These are phyloP conservation scores for Istiophorus platypterus DNA, from an alignment of 2,113 vertebrate genomes.

Conservation along the genomic window DNA sequence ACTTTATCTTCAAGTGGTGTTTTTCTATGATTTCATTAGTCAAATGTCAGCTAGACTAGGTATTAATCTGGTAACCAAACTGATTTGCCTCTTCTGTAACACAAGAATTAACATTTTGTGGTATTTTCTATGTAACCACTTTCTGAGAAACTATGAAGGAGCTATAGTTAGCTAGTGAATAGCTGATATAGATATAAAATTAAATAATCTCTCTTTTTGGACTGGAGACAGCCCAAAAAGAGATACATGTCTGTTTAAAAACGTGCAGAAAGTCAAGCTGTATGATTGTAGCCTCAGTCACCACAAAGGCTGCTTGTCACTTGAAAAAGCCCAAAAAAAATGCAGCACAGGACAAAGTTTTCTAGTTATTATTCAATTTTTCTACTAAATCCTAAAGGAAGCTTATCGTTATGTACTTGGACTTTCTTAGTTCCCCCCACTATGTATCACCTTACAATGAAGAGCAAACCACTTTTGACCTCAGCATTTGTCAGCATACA, in stretches of 20 bases:
- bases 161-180: neutral
- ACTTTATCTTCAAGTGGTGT: neutral
- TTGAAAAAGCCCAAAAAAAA: neutral
- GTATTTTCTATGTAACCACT: neutral
- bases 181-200: neutral
- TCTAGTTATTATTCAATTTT: neutral
- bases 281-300: neutral
- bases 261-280: neutral
- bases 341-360: neutral
- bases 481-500: conserved; percentile 2
- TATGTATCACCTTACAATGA: conserved; percentile 21
- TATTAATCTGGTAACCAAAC: neutral
- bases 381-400: neutral
- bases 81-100: neutral
- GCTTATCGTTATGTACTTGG: neutral
- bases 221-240: too few relatives aligned
- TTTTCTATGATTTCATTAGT: neutral
- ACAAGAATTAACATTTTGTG: neutral
- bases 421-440: neutral
- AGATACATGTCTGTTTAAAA: neutral
- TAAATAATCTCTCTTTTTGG: neutral
- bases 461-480: conserved; percentile 38
- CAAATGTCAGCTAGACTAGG: conserved; percentile 1
- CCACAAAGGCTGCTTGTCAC: neutral
- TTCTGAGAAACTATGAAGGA: neutral